These are phyloP conservation scores for Nematostella vectensis DNA, from an alignment of 92 coral and sea anemone genomes.

Conservation along the genomic window DNA sequence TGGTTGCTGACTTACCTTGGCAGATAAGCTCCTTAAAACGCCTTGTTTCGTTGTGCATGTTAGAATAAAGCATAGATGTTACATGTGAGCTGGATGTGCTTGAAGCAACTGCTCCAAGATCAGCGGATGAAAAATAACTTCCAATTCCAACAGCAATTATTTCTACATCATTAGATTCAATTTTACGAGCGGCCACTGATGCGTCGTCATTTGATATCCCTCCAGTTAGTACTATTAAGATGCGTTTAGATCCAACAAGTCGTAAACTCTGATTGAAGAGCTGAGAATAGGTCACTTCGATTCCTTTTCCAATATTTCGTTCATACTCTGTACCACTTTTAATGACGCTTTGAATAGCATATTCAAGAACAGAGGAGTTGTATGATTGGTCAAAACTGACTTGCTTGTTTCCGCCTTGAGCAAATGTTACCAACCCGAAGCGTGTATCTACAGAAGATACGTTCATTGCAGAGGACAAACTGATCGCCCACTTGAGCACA, in stretches of 20 bases:
- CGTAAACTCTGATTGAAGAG: neutral
- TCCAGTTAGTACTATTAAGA: neutral
- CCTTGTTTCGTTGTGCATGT: too few species aligned
- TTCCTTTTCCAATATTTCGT: neutral
- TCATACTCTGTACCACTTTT: neutral
- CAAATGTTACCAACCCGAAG: neutral
- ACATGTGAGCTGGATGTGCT: too few species aligned
- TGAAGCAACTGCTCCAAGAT: too few species aligned
- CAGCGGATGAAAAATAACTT: too few species aligned
- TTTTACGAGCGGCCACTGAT: neutral
- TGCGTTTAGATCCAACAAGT: neutral
- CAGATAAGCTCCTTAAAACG: too few species aligned
- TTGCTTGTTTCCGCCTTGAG: neutral
- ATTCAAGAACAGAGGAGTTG: neutral
- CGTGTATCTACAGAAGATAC: neutral
- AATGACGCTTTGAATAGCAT: neutral
- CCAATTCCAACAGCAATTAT: conserved; percentile 20
- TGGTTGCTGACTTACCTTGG: too few species aligned
- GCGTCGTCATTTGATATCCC: neutral
- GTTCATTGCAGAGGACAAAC: neutral
- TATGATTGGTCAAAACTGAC: neutral
- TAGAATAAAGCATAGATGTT: too few species aligned
- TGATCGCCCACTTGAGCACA: neutral
- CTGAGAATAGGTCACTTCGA: neutral
- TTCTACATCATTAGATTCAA: conserved; percentile 7